Conservation (phyloP, 2,888 invertebrate species). For the Silvanus unidentatus region DNA sequence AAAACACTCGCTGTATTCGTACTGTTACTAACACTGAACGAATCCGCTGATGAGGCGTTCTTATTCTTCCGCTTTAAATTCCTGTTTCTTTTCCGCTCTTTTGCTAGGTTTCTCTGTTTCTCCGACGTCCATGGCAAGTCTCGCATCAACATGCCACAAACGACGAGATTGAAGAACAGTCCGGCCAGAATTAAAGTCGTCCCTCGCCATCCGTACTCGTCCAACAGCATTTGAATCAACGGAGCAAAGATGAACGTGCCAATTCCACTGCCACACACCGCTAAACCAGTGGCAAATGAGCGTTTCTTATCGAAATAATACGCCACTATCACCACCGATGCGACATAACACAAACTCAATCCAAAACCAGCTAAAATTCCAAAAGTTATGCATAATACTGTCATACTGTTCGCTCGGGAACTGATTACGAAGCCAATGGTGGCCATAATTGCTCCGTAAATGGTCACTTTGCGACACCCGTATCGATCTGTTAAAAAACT, state of each 20-base stretch:
- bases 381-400: constrained; percentile 73
- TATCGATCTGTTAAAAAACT: constrained; percentile 77
- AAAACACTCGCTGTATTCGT: constrained; percentile 57
- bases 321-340: constrained; percentile 86
- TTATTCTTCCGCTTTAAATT: constrained; percentile 52
- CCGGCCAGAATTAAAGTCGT: constrained; percentile 77
- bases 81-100: constrained; percentile 56
- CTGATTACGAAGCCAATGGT: constrained; percentile 72
- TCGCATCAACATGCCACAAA: constrained; percentile 76
- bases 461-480: constrained; percentile 74
- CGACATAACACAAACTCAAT: constrained; percentile 78
- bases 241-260: constrained; percentile 85
- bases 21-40: constrained; percentile 64
- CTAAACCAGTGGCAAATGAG: constrained; percentile 79
- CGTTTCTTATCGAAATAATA: constrained; percentile 83
- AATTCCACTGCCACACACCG: constrained; percentile 82
- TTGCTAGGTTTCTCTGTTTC: constrained; percentile 57
- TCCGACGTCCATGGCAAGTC: constrained; percentile 65
- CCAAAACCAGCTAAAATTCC: constrained; percentile 81
- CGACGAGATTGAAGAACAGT: constrained; percentile 72
- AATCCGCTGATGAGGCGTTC: constrained; percentile 62
- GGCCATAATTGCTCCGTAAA: constrained; percentile 71
- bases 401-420: constrained; percentile 69
- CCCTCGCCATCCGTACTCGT: constrained; percentile 77
- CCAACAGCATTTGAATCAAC: constrained; percentile 64